A percentile compares a stretch with the other conserved stretches of the same genome.
These are phyloP conservation scores for Lithophane ornitopus DNA, from an alignment of 2,888 invertebrate species.

Conservation along the genomic window DNA sequence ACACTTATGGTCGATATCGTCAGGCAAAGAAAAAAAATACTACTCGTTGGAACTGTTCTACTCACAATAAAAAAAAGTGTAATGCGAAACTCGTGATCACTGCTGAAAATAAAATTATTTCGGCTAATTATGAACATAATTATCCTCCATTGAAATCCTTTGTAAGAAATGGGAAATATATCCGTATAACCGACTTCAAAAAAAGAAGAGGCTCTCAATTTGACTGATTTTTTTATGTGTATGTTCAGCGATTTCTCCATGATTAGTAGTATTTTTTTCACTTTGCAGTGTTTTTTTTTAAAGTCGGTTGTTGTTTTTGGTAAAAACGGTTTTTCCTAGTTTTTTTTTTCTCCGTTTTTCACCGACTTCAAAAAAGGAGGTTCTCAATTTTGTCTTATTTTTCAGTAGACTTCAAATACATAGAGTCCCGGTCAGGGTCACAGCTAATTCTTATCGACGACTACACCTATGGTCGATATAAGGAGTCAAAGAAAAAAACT, in stretches of 20 bases:
- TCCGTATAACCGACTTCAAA: slow-evolving; percentile 1
- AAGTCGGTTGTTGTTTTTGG: not conserved
- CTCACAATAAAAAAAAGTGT: slow-evolving; percentile 51
- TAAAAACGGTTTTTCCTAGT: not conserved
- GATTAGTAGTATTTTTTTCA: not conserved
- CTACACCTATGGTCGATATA: slow-evolving; percentile 16
- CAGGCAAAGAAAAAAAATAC: not conserved
- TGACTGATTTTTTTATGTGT: not conserved
- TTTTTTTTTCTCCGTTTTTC: not conserved
- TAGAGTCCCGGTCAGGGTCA: slow-evolving; percentile 1
- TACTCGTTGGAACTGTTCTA: slow-evolving; percentile 55
- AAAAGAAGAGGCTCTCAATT: not conserved
- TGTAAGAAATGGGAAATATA: slow-evolving; percentile 33
- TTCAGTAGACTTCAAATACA: slow-evolving; percentile 10
- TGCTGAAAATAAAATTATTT: slow-evolving; percentile 2
- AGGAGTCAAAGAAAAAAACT: not conserved
- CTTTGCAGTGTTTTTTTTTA: not conserved
- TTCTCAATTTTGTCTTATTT: slow-evolving; percentile 8
- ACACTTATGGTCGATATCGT: slow-evolving; percentile 38
- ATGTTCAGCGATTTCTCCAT: not conserved
- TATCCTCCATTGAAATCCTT: slow-evolving; percentile 21
- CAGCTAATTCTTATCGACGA: slow-evolving; percentile 14
- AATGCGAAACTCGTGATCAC: slow-evolving; percentile 29
- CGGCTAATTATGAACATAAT: slow-evolving; percentile 32
- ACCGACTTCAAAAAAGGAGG: not conserved